Evolutionary conservation across 1,140 invertebrate species (phyloP), one percentile per base, ranked within the genome.

Genomic region (Zaprionus camerounensis): DNA sequence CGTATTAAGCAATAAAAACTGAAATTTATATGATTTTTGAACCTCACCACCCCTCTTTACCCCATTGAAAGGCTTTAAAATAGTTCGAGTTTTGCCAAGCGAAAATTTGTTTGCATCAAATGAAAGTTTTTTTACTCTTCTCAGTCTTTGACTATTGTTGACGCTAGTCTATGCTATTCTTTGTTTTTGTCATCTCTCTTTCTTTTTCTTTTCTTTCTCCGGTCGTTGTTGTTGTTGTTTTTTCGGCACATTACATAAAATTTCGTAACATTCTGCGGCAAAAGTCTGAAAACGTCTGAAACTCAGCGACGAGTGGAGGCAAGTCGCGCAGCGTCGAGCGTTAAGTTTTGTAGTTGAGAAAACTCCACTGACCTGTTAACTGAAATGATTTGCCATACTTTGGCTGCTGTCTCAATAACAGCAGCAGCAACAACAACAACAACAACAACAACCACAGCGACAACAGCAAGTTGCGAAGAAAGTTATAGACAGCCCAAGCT

Each of bases 331-430:
- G 44, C 57, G 75, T 80, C 67, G 36, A 38, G 83, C 62, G 84
- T 71, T 76, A 74, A 81, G 78, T 84, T 84, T 17, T 72, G 82
- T 74, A 90, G 85, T 88, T 88, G 82, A 90, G 84, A 88, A 87
- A 88, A 88, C 81, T 88, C 84, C 85, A 88, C 84, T 88, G 84
- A 88, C 84, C 84, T 88, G 85, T 90, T 88, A 88, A 88, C 84
- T 81, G 78, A 85, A 85, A 85, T 85, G 82, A 82, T 76, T 66
- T 65, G 81, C 78, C 69, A 67, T 73, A 83, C 80, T 81, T 71
- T 65, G 78, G 38, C 49, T 57, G 75, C 70, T 62, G 74, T 66
- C 69, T 65, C 73, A 81, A 56, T 73, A 70, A 74, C 69, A 75
- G 38, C 36, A 51, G n/a, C 38, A 57, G 5, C 56, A 36, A n/a